Base-by-base conservation (phyloP, 2,797 vertebrate genomes). In the Cacajao melanocephalus region DNA sequence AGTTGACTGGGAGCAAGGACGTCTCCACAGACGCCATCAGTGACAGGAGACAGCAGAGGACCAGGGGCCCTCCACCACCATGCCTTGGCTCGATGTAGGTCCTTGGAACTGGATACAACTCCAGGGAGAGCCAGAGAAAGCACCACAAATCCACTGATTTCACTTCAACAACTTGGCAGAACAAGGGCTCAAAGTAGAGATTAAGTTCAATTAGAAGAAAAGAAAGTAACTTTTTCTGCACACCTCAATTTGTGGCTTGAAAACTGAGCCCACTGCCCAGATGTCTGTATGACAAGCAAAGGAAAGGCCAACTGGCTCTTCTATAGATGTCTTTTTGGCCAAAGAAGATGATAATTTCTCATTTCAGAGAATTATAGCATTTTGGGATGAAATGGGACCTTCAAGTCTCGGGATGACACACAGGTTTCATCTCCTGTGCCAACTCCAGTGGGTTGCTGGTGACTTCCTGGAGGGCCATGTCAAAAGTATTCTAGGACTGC, bases 221-320 rank as follows among this genome's bases (percentile, higher is more conserved):
- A 75, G 72, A 88, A 55, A 91, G n/a, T 81, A n/a, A 79, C 72
- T 97, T 96, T 93, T 94, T 83, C 72, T 92, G 79, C 67, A 94
- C 92, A 97, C 96, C 92, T 97, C 95, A 96, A 73, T 96, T 75
- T 98, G 96, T 83, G 96, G 94, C 88, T 97, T 94, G 92, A 97
- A 97, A 94, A 88, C 39, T 39, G 44, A 97, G 84, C 75, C 78
- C 17, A 5, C 52, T 97, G 64, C 93, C 92, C 96, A 96, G 97
- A 90, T 94, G 96, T 97, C 87, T 78, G 48, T 41, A 11, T 55
- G 82, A 97, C 50, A 95, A 93, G 88, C 78, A 73, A 93, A 96
- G 86, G 80, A 55, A 75, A 86, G n/a, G 82, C 92, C 85, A 88
- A 96, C 50, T 93, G 96, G 96, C 92, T 95, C 58, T 79, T 94